Conservation (phyloP, 2,113 vertebrate species). For the Erinaceus europaeus region DNA sequence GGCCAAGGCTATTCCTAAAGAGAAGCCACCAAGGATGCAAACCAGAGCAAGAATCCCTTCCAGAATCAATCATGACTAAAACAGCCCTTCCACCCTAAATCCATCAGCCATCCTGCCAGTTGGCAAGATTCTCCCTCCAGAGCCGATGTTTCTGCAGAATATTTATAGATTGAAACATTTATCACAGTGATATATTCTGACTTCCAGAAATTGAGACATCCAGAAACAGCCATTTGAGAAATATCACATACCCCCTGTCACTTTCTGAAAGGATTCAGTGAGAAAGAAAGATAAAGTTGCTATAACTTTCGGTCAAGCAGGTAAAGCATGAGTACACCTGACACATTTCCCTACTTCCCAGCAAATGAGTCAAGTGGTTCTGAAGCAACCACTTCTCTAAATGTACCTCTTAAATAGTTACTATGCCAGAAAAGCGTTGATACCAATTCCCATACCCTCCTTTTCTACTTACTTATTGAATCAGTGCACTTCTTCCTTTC, state of each 20-base stretch:
- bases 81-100: neutral
- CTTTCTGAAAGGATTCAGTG: slow-evolving; percentile 48
- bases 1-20: neutral
- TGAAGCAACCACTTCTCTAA: neutral
- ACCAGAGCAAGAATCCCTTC: neutral
- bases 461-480: slow-evolving; percentile 4
- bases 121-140: neutral
- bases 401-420: neutral
- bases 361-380: neutral
- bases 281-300: slow-evolving; percentile 52
- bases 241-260: slow-evolving; percentile 54
- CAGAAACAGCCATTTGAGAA: slow-evolving; percentile 62
- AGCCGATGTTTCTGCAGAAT: slow-evolving; percentile 31
- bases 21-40: neutral
- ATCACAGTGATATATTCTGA: slow-evolving; percentile 55
- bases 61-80: neutral
- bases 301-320: neutral
- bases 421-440: neutral
- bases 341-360: neutral
- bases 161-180: slow-evolving; percentile 48
- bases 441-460: neutral
- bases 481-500: neutral
- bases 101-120: neutral
- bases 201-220: slow-evolving; percentile 67
- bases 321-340: neutral